Conservation (phyloP, 2,797 vertebrate species). For the Schizothorax lantsangensis region DNA sequence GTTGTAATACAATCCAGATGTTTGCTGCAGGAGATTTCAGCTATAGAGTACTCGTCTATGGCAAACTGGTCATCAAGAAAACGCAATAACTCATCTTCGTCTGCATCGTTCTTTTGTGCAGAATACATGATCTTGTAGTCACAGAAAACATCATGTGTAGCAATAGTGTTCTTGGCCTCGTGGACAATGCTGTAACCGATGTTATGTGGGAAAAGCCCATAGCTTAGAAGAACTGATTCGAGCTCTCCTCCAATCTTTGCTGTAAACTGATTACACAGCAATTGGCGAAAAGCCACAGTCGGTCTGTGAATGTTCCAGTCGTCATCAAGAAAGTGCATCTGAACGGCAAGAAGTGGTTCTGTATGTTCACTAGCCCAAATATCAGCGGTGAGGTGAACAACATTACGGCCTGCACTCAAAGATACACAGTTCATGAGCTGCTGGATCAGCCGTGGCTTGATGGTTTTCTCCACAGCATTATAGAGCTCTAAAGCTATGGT, state of each 20-base stretch:
- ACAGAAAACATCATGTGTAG: constrained; percentile 74
- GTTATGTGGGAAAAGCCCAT: constrained; percentile 76
- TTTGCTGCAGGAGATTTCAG: constrained; percentile 71
- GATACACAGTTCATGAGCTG: constrained; percentile 74
- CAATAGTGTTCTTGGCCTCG: constrained; percentile 74
- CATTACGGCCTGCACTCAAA: constrained; percentile 49
- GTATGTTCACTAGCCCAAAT: constrained; percentile 73
- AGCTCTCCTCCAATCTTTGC: constrained; percentile 73
- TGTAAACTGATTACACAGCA: constrained; percentile 67
- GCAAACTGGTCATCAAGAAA: constrained; percentile 73
- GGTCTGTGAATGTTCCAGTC: constrained; percentile 77
- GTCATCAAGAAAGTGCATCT: constrained; percentile 77
- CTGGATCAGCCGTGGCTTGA: constrained; percentile 79
- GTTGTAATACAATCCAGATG: constrained; percentile 68
- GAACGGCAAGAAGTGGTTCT: constrained; percentile 69
- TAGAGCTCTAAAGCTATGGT: constrained; percentile 75
- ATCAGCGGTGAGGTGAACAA: constrained; percentile 77
- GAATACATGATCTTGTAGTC: constrained; percentile 77
- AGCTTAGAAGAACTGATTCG: constrained; percentile 79
- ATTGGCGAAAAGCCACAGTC: constrained; percentile 76
- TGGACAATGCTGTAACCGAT: constrained; percentile 78
- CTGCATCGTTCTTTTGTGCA: constrained; percentile 70
- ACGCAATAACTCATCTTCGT: constrained; percentile 72
- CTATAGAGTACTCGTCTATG: constrained; percentile 64
- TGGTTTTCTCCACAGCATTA: constrained; percentile 76